A percentile compares a stretch with the other conserved stretches of the same genome.
phyloP scores from a whole-genome alignment of 2,888 invertebrate species.

The Bimastos eiseni region DNA sequence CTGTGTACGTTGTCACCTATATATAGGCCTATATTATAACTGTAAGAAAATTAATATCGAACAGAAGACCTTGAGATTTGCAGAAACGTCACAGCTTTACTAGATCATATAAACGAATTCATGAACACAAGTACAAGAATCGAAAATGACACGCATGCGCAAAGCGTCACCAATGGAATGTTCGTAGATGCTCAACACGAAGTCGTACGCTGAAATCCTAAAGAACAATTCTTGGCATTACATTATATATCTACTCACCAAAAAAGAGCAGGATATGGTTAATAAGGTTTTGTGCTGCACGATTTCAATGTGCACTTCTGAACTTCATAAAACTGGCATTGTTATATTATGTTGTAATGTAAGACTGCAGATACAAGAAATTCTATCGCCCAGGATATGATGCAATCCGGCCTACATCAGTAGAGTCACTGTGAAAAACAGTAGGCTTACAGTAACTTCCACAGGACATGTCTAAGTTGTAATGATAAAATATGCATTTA shows the following conservation, averaged over 20 bases:
- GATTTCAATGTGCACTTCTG: too few relatives aligned
- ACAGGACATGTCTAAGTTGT: neutral
- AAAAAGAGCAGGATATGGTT: neutral
- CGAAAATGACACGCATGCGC: neutral
- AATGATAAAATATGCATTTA: neutral
- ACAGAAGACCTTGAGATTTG: neutral
- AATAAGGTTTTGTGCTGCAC: too few relatives aligned
- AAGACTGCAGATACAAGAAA: neutral
- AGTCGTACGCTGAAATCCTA: neutral
- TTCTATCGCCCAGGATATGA: neutral
- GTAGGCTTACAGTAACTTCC: neutral
- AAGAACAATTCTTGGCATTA: neutral
- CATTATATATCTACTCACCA: too few relatives aligned
- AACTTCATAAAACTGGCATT: too few relatives aligned
- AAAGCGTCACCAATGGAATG: neutral
- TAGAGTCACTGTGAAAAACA: neutral
- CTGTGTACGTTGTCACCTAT: neutral
- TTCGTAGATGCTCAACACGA: neutral
- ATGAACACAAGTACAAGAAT: neutral
- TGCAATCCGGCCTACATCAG: neutral
- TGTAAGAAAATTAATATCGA: neutral
- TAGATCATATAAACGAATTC: neutral
- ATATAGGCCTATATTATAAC: too few relatives aligned
- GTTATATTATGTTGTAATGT: too few relatives aligned
- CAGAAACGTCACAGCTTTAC: neutral